Base-by-base conservation (phyloP, 2,797 vertebrate species). In the Hybognathus amarus region DNA sequence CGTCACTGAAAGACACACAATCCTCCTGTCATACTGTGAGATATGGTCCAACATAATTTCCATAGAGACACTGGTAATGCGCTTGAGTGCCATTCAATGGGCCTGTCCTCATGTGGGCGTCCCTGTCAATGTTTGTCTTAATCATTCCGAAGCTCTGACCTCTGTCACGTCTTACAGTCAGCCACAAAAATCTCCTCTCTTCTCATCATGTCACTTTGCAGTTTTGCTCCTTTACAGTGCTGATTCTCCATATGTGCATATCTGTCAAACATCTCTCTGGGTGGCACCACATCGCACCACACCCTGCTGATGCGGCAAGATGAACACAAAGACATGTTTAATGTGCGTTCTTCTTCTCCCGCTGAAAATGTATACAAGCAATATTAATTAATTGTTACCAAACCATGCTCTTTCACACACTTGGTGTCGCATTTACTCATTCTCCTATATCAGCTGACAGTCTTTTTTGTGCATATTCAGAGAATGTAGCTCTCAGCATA, bases 181-280 rank as follows among this genome's bases (percentile, higher is more conserved):
- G 40, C 40, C 20, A 24, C 20, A 11, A 24, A 67, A 68, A 38
- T 68, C 22, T 54, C 45, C 6, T 10, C 42, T 42, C 73, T 40
- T 85, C 68, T 79, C 27, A 69, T 71, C 77, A 59, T n/a, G 36
- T 80, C 74, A 67, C 54, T 24, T 61, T 80, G 74, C 47, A 70
- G 78, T 82, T 80, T 88, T 85, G 82, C 79, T 80, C 76, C 80
- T 84, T 82, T 61, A 79, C 64, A 70, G 33, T 83, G 52, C 81
- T 82, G 73, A 80, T 85, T 79, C 66, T 79, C 64, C 73, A 84
- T 68, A 66, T 84, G 79, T 83, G 82, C 59, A 24, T 56, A 40
- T 85, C 85, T 80, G 77, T 87, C 77, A 81, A 17, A 69, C 42
- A 36, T 77, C 83, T 85, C 82, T 68, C 66, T 56, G 74, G 80